These are phyloP conservation scores for Ceriagrion tenellum DNA, from an alignment of 2,888 invertebrate species.

Conservation along the genomic window DNA sequence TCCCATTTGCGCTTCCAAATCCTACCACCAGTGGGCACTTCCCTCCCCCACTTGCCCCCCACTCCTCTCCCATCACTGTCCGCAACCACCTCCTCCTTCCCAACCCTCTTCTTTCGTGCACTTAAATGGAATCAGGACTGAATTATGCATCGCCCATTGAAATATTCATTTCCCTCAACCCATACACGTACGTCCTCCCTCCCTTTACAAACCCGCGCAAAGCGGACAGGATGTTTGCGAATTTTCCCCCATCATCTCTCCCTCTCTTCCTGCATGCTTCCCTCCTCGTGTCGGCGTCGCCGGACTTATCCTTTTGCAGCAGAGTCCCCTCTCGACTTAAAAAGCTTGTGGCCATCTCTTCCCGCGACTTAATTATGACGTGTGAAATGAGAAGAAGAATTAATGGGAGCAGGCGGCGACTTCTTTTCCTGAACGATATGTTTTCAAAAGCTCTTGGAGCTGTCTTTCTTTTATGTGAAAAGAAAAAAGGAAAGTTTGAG, in stretches of 20 bases:
- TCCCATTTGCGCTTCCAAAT: too few species aligned
- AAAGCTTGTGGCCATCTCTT: background rate
- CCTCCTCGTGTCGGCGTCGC: background rate
- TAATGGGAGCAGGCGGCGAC: background rate
- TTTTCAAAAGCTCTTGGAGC: background rate
- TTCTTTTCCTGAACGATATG: background rate
- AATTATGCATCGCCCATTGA: conserved; percentile 2
- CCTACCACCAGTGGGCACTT: background rate
- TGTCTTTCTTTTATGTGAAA: background rate
- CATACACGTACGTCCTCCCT: background rate
- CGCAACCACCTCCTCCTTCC: background rate
- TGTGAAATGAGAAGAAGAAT: background rate
- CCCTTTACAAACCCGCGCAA: background rate
- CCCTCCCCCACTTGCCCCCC: background rate
- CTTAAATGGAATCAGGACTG: background rate
- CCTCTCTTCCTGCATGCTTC: background rate
- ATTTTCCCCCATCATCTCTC: background rate
- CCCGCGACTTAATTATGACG: background rate
- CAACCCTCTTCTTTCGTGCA: background rate
- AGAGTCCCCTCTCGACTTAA: background rate
- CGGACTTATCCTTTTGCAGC: background rate
- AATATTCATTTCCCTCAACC: background rate
- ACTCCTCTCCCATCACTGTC: background rate
- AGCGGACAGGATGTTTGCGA: background rate
- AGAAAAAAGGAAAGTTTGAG: too few species aligned